A percentile compares a stretch with the other conserved stretches of the same genome.
These are phyloP conservation scores for Gallinago stenura DNA, from an alignment of 2,797 vertebrate species.

Conservation along the genomic window DNA sequence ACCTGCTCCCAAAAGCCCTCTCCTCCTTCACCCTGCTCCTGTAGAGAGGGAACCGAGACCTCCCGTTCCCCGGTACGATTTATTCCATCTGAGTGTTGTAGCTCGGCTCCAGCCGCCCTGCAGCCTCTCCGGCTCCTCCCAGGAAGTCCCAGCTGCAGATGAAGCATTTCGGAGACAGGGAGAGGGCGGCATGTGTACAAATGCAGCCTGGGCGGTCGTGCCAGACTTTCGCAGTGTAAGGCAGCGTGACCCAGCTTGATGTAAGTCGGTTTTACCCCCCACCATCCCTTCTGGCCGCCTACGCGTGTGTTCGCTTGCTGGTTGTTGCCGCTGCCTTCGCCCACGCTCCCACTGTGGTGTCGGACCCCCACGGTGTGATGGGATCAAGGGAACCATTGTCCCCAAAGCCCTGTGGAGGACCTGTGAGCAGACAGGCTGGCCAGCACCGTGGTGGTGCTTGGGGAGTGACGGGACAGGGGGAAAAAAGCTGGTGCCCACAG, in stretches of 20 bases:
- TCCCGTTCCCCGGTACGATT: not conserved
- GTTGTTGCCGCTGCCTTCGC: not conserved
- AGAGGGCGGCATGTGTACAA: not conserved
- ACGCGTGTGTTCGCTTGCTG: too few relatives aligned
- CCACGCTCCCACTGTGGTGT: fast-evolving
- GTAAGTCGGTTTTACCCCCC: constrained; percentile 38
- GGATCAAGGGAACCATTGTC: not conserved
- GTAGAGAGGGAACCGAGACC: fast-evolving
- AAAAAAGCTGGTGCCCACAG: fast-evolving
- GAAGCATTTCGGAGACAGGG: fast-evolving
- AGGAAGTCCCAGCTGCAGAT: constrained; percentile 5
- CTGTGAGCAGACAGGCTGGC: not conserved
- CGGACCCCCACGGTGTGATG: fast-evolving
- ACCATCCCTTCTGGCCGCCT: not conserved
- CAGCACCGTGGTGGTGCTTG: fast-evolving
- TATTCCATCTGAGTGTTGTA: fast-evolving
- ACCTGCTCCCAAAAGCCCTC: not conserved
- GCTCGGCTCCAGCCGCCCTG: not conserved
- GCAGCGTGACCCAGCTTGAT: not conserved
- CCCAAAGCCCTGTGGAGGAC: not conserved
- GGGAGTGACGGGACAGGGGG: not conserved
- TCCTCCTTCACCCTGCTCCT: not conserved
- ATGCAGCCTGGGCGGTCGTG: not conserved
- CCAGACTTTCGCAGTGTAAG: not conserved
- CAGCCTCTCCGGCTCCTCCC: constrained; percentile 38